Evolutionary conservation across 2,797 vertebrate species (phyloP), one percentile per base, ranked within the genome.

Genomic region (Peromyscus attwateri): DNA sequence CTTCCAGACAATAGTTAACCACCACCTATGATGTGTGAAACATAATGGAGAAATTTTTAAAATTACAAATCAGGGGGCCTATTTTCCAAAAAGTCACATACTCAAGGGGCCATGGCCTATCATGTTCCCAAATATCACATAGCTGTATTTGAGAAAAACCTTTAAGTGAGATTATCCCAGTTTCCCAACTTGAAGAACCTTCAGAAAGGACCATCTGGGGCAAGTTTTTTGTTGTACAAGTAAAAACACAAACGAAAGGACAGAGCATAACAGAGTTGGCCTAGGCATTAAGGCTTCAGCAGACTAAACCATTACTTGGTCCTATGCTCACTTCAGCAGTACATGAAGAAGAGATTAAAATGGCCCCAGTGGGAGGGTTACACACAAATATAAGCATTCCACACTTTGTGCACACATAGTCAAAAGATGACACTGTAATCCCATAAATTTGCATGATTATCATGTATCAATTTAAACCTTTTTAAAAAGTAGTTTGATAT

Each of bases 191-290:
- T 79, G 29, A 89, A 87, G 17, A 17, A 87, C 10, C 11, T 94
- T 92, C 64, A 87, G 62, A 94, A 94, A 97, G 46, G 46, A 83
- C 40, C 12, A 27, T 94, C 52, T 94, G 66, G 52, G 81, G 71
- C 37, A 92, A 75, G 1, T 17, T 90, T 66, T 77, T 97, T 37
- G 49, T 76, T 96, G 34, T 75, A 80, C 37, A 92, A 87, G 60
- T 82, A 70, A 94, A 94, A 84, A 52, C 16, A 85, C 31, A 96
- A 96, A 81, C 12, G 8, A 49, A 73, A 46, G 57, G n/a, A 95
- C 6, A 29, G 55, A 85, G 89, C 60, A 60, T 80, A 94, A 80
- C 11, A 73, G 23, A 92, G 46, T 21, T 92, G 29, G 21, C n/a
- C 52, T 85, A 89, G 40, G 57, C 34, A 91, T 31, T 64, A 71